Base-by-base conservation (phyloP, 2,797 vertebrate genomes). In the Cottoperca gobio region DNA sequence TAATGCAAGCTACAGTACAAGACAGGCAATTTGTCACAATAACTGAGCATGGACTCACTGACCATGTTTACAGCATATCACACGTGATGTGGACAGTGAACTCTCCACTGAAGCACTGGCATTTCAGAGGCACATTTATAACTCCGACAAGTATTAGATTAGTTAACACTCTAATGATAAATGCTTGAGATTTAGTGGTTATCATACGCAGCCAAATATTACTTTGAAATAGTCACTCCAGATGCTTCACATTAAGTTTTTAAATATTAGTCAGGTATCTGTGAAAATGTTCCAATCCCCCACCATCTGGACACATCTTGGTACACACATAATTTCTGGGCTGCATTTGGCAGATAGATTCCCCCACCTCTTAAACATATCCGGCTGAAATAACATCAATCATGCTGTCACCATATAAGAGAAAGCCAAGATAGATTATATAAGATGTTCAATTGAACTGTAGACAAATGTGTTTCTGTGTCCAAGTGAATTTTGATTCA, bases 281-380 rank as follows among this genome's bases (percentile, higher is more conserved):
- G 46, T 50, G 50, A 65, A 78, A 60, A 77, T 58, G 40, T 57
- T 73, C 33, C 39, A 45, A 16, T 57, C 62, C 11, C 11, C 26
- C 55, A 48, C 66, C 71, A 78, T 78, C 73, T 79, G 62, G 50
- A 72, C 53, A 65, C 46, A 46, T 69, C 53, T 54, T 23, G 21
- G 16, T 59, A 50, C 37, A 73, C 65, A 40, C 43, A 60, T 39
- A 4, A 66, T 28, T 57, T 65, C 53, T 58, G 37, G 14, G 13
- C 37, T 65, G 61, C 48, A 55, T 37, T 65, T 67, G 19, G 26
- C 50, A 63, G 21, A 74, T 33, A 31, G 16, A 42, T 31, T 24
- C 42, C 13, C 4, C 9, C 46, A 23, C 42, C 33, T 43, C 16
- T 16, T 54, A 2, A 66, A 69, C 77, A 37, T 33, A 48, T 60